These are phyloP conservation scores for Tromatobia lineatoria DNA, from an alignment of 2,888 invertebrate genomes.

Conservation along the genomic window DNA sequence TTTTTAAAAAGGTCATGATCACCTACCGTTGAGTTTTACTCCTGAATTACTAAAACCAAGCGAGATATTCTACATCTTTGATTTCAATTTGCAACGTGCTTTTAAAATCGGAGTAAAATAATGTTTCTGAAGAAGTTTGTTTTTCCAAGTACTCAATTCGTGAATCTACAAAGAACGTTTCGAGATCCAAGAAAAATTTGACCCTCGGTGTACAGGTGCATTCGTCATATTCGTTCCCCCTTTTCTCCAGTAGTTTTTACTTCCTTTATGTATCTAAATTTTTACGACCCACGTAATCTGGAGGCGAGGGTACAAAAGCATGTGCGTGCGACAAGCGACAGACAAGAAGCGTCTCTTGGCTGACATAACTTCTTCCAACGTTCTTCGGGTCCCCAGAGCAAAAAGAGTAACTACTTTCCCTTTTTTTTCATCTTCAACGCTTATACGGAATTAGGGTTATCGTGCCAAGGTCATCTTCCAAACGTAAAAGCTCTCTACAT, in stretches of 20 bases:
- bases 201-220: not conserved
- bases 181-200: not conserved
- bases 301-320: conserved; percentile 51
- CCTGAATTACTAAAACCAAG: too few species aligned
- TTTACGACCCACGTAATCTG: conserved; percentile 18
- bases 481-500: conserved; percentile 19
- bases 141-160: not conserved
- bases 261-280: conserved; percentile 50
- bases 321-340: conserved; percentile 45
- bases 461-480: conserved; percentile 56
- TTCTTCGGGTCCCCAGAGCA: not conserved
- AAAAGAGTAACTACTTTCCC: conserved; percentile 27
- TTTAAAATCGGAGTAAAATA: not conserved
- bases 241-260: conserved; percentile 23
- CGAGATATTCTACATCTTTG: not conserved
- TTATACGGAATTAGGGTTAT: conserved; percentile 52
- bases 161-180: not conserved
- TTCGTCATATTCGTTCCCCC: not conserved
- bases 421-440: conserved; percentile 12
- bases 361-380: conserved; percentile 12
- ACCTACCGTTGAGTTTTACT: too few species aligned
- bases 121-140: not conserved
- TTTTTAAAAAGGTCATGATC: too few species aligned
- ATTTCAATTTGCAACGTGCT: not conserved
- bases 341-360: conserved; percentile 14